Percentiles rank a stretch among this genome's conserved stretches.
These are phyloP conservation scores for Dufourea novaeangliae DNA, from an alignment of 1,140 invertebrate genomes.

Conservation along the genomic window DNA sequence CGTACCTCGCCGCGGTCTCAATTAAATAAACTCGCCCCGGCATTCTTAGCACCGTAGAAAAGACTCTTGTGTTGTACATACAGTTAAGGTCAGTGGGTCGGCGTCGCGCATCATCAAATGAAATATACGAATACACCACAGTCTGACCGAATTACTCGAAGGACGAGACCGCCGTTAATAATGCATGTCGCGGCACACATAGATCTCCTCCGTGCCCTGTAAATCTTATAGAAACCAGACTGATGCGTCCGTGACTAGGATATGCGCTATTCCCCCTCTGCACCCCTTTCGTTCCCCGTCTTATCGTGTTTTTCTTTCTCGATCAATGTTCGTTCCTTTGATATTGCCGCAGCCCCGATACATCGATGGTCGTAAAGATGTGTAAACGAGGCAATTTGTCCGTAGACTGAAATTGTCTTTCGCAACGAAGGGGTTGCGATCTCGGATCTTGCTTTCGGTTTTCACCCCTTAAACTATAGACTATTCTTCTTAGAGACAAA, in stretches of 20 bases:
- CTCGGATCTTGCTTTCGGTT: too few relatives aligned
- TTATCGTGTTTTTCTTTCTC: not conserved
- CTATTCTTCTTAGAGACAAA: too few relatives aligned
- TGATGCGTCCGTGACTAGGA: conserved; percentile 17
- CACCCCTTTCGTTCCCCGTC: too few relatives aligned
- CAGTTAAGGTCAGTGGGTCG: conserved; percentile 65
- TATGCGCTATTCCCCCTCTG: not conserved
- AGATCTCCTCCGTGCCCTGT: not conserved
- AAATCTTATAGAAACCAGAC: conserved; percentile 19
- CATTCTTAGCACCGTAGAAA: conserved; percentile 39
- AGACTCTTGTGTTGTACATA: conserved; percentile 35
- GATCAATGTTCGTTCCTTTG: not conserved
- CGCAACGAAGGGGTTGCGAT: too few relatives aligned
- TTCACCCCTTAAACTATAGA: too few relatives aligned
- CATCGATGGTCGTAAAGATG: too few relatives aligned
- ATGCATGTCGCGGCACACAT: conserved; percentile 45
- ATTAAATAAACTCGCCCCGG: conserved; percentile 54
- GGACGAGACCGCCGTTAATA: conserved; percentile 50
- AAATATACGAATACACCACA: conserved; percentile 38
- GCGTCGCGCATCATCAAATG: conserved; percentile 58
- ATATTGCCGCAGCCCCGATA: not conserved
- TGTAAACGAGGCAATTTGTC: not conserved
- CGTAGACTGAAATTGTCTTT: too few relatives aligned
- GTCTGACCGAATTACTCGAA: conserved; percentile 50
- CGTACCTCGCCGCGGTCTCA: conserved; percentile 29